These are phyloP conservation scores for Dendroctonus valens DNA, from an alignment of 1,140 invertebrate genomes.

Conservation along the genomic window DNA sequence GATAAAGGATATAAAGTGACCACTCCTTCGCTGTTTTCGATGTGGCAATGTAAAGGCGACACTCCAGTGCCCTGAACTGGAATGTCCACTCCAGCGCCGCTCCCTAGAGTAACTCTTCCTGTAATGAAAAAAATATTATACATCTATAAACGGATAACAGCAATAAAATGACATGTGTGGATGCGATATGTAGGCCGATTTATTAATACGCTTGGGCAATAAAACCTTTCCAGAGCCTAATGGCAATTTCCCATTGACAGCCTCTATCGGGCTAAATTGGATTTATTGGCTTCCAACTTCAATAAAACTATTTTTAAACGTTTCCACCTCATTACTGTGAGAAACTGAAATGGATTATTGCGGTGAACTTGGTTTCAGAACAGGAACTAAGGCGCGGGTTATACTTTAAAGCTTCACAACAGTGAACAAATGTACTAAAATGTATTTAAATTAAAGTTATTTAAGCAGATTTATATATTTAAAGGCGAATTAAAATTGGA, in stretches of 20 bases:
- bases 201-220: too few species aligned
- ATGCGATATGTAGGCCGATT: neutral
- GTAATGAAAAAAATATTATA: slow-evolving; percentile 43
- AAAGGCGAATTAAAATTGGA: too few species aligned
- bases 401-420: too few species aligned
- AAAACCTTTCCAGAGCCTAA: neutral
- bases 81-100: slow-evolving; percentile 72
- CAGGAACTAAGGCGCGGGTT: too few species aligned
- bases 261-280: slow-evolving; percentile 1
- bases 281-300: slow-evolving; percentile 16
- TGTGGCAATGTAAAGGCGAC: slow-evolving; percentile 76
- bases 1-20: slow-evolving; percentile 77
- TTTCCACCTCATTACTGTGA: neutral
- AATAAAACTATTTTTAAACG: slow-evolving; percentile 19
- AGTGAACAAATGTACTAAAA: too few species aligned
- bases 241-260: slow-evolving; percentile 1
- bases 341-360: neutral
- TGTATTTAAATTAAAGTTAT: too few species aligned
- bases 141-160: neutral
- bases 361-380: too few species aligned
- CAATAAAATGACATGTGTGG: neutral
- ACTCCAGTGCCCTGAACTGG: slow-evolving; percentile 78
- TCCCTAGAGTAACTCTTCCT: slow-evolving; percentile 76
- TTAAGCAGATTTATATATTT: too few species aligned
- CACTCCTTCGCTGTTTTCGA: slow-evolving; percentile 77